Conservation (phyloP, 2,888 invertebrate species). For the Apodemia hepburni region DNA sequence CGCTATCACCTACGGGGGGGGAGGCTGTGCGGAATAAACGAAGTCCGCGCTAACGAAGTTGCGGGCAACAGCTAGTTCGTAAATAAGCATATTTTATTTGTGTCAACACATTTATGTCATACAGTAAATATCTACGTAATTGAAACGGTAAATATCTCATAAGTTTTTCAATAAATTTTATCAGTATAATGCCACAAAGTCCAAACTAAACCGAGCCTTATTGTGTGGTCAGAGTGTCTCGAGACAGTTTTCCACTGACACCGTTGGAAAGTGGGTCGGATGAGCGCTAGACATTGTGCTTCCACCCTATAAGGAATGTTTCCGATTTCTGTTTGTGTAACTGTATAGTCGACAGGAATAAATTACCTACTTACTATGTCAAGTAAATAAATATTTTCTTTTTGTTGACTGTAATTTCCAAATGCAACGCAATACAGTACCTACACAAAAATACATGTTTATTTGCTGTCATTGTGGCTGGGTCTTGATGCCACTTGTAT, state of each 20-base stretch:
- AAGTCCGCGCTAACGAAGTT: too few species aligned
- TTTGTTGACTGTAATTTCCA: slow-evolving; percentile 22
- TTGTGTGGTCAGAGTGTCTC: slow-evolving; percentile 35
- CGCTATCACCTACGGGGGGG: too few species aligned
- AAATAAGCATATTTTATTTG: too few species aligned
- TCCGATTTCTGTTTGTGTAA: slow-evolving; percentile 42
- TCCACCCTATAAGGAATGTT: slow-evolving; percentile 56
- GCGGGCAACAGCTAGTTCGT: too few species aligned
- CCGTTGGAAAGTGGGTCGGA: slow-evolving; percentile 61
- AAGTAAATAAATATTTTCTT: slow-evolving; percentile 13
- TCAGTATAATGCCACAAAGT: slow-evolving; percentile 12
- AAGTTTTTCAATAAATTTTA: background rate
- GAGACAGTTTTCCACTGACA: slow-evolving; percentile 38
- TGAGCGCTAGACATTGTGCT: slow-evolving; percentile 47
- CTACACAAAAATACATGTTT: background rate
- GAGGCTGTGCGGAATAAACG: too few species aligned
- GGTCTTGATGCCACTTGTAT: too few species aligned
- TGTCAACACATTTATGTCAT: too few species aligned
- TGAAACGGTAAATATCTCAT: too few species aligned
- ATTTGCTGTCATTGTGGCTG: too few species aligned
- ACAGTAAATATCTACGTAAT: too few species aligned
- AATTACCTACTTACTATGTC: slow-evolving; percentile 14
- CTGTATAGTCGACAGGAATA: slow-evolving; percentile 8
- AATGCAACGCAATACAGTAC: background rate
- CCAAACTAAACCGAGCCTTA: slow-evolving; percentile 26